Evolutionary conservation across 2,113 vertebrate species (phyloP).

Genomic region (Sinocyclocheilus maitianheensis): DNA sequence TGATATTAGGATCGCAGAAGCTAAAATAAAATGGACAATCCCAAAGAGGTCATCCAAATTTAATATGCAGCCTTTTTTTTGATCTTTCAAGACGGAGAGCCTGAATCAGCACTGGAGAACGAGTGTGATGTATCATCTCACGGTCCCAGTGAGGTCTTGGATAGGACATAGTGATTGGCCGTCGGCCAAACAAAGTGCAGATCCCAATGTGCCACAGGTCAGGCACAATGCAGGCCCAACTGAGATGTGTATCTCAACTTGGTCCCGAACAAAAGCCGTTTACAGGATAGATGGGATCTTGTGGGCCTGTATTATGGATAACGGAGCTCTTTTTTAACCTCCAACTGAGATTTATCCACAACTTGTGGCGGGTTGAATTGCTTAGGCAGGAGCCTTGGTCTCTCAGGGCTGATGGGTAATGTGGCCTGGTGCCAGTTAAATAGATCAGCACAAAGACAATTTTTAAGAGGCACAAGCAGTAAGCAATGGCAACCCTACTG

Average conservation of each 20-base stretch:
- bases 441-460: constrained; percentile 6
- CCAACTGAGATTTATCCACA: constrained; percentile 48
- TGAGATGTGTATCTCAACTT: background rate
- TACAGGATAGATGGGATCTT: constrained; percentile 2
- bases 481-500: background rate
- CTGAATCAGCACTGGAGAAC: constrained; percentile 19
- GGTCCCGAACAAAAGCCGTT: background rate
- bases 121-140: constrained; percentile 20
- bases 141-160: background rate
- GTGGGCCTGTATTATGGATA: constrained; percentile 15
- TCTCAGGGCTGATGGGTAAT: constrained; percentile 47
- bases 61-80: constrained; percentile 34
- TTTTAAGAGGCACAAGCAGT: constrained; percentile 10
- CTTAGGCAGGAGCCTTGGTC: constrained; percentile 35
- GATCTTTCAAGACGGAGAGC: background rate
- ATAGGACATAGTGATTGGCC: constrained; percentile 18
- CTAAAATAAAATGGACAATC: constrained; percentile 12
- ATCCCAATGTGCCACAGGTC: constrained; percentile 13
- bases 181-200: constrained; percentile 38
- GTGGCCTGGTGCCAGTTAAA: constrained; percentile 27
- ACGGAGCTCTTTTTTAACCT: background rate
- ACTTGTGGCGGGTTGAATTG: constrained; percentile 36
- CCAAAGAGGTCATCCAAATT: constrained; percentile 18
- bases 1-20: constrained; percentile 30
- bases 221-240: background rate